Percentiles rank a stretch among this genome's conserved stretches.
Conservation (phyloP, 2,113 vertebrate genomes). For the Mugil cephalus region DNA sequence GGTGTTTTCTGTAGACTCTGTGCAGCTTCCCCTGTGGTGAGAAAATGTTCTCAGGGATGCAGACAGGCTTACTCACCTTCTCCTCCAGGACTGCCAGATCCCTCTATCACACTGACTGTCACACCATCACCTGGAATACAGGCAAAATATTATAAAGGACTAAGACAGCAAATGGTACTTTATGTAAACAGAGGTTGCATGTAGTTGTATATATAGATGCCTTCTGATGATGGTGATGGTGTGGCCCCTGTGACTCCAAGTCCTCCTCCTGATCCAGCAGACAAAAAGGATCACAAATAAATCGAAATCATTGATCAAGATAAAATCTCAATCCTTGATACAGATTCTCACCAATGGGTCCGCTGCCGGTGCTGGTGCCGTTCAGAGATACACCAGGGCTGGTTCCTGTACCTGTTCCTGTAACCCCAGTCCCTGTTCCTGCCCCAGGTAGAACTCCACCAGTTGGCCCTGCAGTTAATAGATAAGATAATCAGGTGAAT, state of each 20-base stretch:
- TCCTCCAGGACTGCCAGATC: constrained; percentile 81
- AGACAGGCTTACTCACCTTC: constrained; percentile 59
- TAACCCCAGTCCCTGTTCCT: constrained; percentile 24
- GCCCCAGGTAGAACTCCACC: constrained; percentile 53
- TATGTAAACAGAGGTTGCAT: no score
- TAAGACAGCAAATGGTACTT: background rate
- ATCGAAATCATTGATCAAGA: background rate
- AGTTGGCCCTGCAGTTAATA: constrained; percentile 63
- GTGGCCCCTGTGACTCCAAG: constrained; percentile 52
- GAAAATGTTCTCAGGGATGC: constrained; percentile 12
- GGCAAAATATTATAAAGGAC: constrained; percentile 10
- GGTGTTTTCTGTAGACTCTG: background rate
- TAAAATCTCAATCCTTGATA: background rate
- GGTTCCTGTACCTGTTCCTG: constrained; percentile 41
- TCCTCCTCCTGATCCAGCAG: constrained; percentile 56
- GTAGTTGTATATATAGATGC: constrained; percentile 54
- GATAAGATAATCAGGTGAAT: background rate
- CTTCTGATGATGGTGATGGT: constrained; percentile 59
- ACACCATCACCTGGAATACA: constrained; percentile 69
- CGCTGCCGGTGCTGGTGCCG: constrained; percentile 31
- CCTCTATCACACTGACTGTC: constrained; percentile 74
- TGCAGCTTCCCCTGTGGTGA: background rate
- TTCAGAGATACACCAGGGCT: constrained; percentile 36
- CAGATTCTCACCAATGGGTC: constrained; percentile 57
- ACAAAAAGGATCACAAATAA: constrained; percentile 15